Evolutionary conservation across 2,888 invertebrate species (phyloP).

Genomic region (Onchidella celtica): DNA sequence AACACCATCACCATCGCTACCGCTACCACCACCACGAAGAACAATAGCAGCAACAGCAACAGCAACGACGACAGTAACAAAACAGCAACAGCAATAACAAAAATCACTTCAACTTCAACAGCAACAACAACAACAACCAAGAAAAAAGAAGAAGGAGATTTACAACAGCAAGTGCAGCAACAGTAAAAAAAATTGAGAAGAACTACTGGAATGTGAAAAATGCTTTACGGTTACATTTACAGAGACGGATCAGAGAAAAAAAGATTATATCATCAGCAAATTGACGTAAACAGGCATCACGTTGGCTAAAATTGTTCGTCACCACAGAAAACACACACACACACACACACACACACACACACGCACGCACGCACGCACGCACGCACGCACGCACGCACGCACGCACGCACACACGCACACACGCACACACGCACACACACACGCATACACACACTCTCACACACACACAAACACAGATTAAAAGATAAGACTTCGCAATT

Average conservation of each 20-base stretch:
- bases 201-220: too few species aligned
- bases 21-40: too few species aligned
- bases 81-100: background rate
- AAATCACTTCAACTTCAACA: constrained; percentile 12
- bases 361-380: constrained; percentile 14
- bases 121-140: constrained; percentile 17
- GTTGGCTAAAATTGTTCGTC: too few species aligned
- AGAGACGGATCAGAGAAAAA: too few species aligned
- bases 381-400: constrained; percentile 35
- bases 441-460: constrained; percentile 11
- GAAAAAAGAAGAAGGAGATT: constrained; percentile 2
- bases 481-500: background rate
- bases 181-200: too few species aligned
- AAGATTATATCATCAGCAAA: too few species aligned
- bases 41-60: background rate
- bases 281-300: too few species aligned
- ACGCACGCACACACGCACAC: constrained; percentile 29
- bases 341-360: constrained; percentile 29
- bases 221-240: too few species aligned
- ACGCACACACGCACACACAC: constrained; percentile 32
- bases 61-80: background rate
- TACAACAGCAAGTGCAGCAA: background rate
- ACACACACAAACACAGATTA: too few species aligned
- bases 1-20: too few species aligned
- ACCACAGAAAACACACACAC: background rate